Evolutionary conservation across 2,888 invertebrate genomes (phyloP).

Genomic region (Zootermopsis nevadensis): DNA sequence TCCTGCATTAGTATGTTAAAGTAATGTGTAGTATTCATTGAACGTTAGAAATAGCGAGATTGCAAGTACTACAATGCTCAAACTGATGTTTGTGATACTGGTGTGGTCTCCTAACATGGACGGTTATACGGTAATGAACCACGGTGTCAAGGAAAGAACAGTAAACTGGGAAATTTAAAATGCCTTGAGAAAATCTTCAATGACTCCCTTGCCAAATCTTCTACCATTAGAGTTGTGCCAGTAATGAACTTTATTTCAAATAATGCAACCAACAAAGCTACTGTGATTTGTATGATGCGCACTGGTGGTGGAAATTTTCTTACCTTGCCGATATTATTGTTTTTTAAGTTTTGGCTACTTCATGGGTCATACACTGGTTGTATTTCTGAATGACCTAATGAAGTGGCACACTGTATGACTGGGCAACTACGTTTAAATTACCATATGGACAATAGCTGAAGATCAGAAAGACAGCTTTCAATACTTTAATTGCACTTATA

Average conservation of each 20-base stretch:
- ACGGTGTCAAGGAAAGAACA: neutral
- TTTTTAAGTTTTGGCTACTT: neutral
- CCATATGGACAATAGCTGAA: no score
- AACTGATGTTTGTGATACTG: neutral
- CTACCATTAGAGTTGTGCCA: neutral
- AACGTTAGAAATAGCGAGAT: neutral
- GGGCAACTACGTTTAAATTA: neutral
- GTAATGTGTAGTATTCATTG: neutral
- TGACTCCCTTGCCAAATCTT: neutral
- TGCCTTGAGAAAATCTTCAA: neutral
- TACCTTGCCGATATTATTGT: no score
- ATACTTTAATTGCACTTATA: no score
- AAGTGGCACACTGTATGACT: neutral
- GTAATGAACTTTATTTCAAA: neutral
- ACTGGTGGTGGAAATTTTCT: no score
- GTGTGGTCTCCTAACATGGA: neutral
- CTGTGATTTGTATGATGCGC: neutral
- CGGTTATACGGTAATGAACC: no score
- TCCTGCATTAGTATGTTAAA: neutral
- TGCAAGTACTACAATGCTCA: conserved; percentile 1
- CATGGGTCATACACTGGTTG: neutral
- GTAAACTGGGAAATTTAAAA: neutral
- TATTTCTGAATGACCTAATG: neutral
- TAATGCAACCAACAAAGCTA: neutral
- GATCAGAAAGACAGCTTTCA: no score